A percentile compares a stretch with the other conserved stretches of the same genome.
Conservation (phyloP, 2,888 invertebrate genomes). For the Macrophya annulata region DNA sequence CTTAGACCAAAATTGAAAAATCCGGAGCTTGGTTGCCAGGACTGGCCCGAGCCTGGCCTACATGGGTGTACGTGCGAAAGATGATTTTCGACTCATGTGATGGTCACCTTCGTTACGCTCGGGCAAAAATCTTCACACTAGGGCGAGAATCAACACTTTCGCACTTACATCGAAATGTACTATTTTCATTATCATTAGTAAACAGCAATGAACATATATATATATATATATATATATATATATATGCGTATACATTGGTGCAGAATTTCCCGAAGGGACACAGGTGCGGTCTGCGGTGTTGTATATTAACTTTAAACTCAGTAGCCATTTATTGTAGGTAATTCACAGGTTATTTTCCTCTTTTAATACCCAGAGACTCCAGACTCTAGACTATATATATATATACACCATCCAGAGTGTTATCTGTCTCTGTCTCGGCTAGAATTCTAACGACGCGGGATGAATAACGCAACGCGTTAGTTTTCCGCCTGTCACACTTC, state of each 20-base stretch:
- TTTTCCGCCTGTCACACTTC: constrained; percentile 35
- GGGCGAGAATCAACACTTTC: too few relatives aligned
- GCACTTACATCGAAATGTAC: too few relatives aligned
- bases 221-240: too few relatives aligned
- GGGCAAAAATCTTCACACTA: too few relatives aligned
- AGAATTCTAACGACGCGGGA: constrained; percentile 33
- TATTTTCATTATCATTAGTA: not conserved
- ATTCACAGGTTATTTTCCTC: constrained; percentile 15
- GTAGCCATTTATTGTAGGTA: constrained; percentile 27
- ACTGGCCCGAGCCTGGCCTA: too few relatives aligned
- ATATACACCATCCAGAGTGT: not conserved
- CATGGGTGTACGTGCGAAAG: too few relatives aligned
- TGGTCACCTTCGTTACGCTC: too few relatives aligned
- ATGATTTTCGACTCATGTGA: too few relatives aligned
- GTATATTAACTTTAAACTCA: constrained; percentile 40
- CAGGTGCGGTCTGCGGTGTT: constrained; percentile 24
- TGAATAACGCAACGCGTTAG: constrained; percentile 37
- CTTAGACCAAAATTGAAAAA: too few relatives aligned
- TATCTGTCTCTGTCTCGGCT: constrained; percentile 37
- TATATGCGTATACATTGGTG: too few relatives aligned
- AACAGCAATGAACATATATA: not conserved
- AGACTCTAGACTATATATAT: not conserved
- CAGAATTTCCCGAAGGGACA: not conserved
- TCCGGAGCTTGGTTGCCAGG: too few relatives aligned
- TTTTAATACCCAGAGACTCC: constrained; percentile 3